Base-by-base conservation (phyloP, 1,140 invertebrate species). In the Acromyrmex heyeri region DNA sequence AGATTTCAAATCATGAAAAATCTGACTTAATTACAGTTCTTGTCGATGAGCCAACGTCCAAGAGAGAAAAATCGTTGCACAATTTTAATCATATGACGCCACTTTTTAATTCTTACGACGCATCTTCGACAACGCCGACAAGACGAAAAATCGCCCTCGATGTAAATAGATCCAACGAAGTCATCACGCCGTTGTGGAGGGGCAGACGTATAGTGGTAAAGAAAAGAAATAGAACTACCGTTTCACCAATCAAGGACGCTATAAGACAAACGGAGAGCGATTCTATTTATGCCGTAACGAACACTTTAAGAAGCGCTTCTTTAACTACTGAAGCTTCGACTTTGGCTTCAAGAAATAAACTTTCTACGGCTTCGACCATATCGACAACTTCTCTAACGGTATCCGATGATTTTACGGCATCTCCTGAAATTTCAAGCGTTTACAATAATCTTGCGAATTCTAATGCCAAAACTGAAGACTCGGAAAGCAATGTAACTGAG, bases 151-250 rank as follows among this genome's bases (percentile, higher is more conserved):
- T 75, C 27, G 38, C 14, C 0, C 3, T 73, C 3, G 38, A 24
- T 27, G 6, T 75, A 2, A 75, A 3, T n/a, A 78, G 7, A 27
- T 85, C 65, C 4, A 85, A 57, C 3, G 73, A 85, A 12, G 21
- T 34, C 5, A 78, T 5, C 30, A 44, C 30, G n/a, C 48, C 75
- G 7, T 53, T 67, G 44, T 85, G 82, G 82, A 55, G 73, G 1
- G 82, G 50, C 6, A 73, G 5, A 57, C 82, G 82, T 44, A 30
- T 78, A 77, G 34, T 67, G 16, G 10, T 2, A 14, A 85, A 8
- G 8, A 67, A 27, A 57, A 50, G 50, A 44, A 30, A 27, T 7
- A 55, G 61, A 1, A 85, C 59, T 16, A 62, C 73, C 21, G 16
- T 55, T 30, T 78, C 73, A 30, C 30, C 61, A 21, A 64, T 78